phyloP scores from a whole-genome alignment of 2,888 invertebrate genomes.

The Meandrusa payeni region DNA sequence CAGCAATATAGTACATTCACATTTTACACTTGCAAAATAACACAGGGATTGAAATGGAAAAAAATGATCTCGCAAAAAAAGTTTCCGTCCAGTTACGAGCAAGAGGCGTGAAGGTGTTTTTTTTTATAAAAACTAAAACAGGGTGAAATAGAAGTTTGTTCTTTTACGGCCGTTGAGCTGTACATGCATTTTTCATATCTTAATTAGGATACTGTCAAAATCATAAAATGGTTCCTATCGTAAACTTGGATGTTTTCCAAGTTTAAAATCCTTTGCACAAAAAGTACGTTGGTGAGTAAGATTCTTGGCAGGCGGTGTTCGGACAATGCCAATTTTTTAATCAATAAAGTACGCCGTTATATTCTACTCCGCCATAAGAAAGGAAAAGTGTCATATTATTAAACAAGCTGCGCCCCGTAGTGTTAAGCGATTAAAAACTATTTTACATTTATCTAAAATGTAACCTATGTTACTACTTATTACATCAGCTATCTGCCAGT shows the following conservation, averaged over 20 bases:
- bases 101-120: no score
- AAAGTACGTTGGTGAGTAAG: not conserved
- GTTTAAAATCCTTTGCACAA: slow-evolving; percentile 1
- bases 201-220: not conserved
- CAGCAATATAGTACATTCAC: no score
- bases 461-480: no score
- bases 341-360: not conserved
- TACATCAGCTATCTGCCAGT: no score
- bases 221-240: slow-evolving; percentile 1
- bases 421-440: not conserved
- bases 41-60: no score
- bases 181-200: not conserved
- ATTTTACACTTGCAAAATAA: no score
- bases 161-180: no score
- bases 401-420: not conserved
- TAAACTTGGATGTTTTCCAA: slow-evolving; percentile 16
- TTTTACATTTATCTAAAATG: no score
- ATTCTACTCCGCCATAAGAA: not conserved
- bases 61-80: no score
- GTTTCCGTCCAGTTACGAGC: no score
- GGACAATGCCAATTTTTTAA: slow-evolving; percentile 8
- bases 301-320: slow-evolving; percentile 9
- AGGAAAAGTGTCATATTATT: not conserved
- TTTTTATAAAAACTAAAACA: no score
- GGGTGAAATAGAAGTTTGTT: no score